Percentiles rank a stretch among this genome's conserved stretches.
These are phyloP conservation scores for Thereva nobilitata DNA, from an alignment of 2,888 invertebrate genomes.

Conservation along the genomic window DNA sequence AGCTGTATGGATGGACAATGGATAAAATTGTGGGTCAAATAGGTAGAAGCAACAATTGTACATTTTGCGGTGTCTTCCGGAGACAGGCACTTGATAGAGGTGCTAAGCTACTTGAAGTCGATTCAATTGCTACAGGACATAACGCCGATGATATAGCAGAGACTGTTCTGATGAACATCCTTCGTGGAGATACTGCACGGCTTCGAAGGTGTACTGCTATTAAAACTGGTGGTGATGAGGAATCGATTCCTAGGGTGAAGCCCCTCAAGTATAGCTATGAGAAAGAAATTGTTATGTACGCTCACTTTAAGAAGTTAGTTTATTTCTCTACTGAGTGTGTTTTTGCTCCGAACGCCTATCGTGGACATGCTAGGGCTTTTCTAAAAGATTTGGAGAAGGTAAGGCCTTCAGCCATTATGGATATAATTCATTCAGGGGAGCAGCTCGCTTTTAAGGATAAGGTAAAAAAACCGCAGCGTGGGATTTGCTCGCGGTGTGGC, in stretches of 20 bases:
- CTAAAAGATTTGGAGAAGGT: constrained; percentile 95
- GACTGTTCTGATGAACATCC: constrained; percentile 96
- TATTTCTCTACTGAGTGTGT: constrained; percentile 99
- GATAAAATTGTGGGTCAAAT: constrained; percentile 93
- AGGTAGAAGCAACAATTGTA: constrained; percentile 91
- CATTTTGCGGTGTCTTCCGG: constrained; percentile 93
- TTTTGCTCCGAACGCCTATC: constrained; percentile 97
- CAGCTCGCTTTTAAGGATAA: constrained; percentile 80
- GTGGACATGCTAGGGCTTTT: constrained; percentile 86
- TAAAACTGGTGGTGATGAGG: constrained; percentile 70
- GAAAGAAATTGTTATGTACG: constrained; percentile 99
- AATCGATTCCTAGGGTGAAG: constrained; percentile 87
- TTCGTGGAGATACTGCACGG: constrained; percentile 94
- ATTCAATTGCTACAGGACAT: constrained; percentile 95
- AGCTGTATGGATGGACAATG: constrained; percentile 99
- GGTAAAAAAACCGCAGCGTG: constrained; percentile 79
- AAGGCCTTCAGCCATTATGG: constrained; percentile 88
- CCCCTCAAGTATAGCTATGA: constrained; percentile 97
- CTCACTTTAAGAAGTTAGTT: constrained; percentile 91
- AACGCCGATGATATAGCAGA: constrained; percentile 99
- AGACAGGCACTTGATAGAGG: constrained; percentile 96
- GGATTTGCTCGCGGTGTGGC: constrained; percentile 82
- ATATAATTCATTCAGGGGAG: constrained; percentile 92
- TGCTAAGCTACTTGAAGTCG: constrained; percentile 82
- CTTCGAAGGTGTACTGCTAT: constrained; percentile 90